Percentiles rank a stretch among this genome's conserved stretches.
These are phyloP conservation scores for Folsomia manolachei DNA, from an alignment of 2,888 invertebrate genomes.

Conservation along the genomic window DNA sequence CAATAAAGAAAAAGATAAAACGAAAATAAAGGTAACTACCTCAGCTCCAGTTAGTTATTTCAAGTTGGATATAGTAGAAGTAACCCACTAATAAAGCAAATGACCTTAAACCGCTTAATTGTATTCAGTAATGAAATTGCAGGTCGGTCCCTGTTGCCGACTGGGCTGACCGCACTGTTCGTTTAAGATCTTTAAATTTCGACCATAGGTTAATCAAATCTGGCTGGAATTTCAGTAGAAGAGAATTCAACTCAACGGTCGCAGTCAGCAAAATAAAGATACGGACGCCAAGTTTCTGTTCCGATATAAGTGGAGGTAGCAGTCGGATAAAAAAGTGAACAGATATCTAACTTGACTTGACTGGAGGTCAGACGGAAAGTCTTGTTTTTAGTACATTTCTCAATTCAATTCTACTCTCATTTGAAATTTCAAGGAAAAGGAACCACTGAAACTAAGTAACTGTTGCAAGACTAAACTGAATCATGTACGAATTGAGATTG, in stretches of 20 bases:
- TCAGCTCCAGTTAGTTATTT: not conserved
- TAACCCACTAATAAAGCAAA: not conserved
- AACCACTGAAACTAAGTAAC: no score
- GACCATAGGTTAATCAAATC: not conserved
- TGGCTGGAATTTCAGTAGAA: not conserved
- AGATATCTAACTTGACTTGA: no score
- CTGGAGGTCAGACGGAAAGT: no score
- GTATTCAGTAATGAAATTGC: not conserved
- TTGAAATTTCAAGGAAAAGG: not conserved
- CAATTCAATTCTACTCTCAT: not conserved
- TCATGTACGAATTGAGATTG: no score
- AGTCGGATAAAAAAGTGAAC: no score
- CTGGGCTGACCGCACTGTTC: not conserved
- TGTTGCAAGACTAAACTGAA: not conserved
- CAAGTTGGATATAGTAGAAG: no score
- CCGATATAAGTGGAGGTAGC: no score
- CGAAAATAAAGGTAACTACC: not conserved
- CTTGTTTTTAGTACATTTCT: not conserved
- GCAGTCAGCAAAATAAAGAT: no score
- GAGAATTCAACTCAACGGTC: no score
- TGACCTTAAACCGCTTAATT: no score
- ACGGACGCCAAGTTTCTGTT: no score
- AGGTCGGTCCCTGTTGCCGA: not conserved
- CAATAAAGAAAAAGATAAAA: not conserved
- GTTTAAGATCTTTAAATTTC: not conserved